phyloP scores from a whole-genome alignment of 2,113 vertebrate genomes.

The Andinoacara biseriatus region DNA sequence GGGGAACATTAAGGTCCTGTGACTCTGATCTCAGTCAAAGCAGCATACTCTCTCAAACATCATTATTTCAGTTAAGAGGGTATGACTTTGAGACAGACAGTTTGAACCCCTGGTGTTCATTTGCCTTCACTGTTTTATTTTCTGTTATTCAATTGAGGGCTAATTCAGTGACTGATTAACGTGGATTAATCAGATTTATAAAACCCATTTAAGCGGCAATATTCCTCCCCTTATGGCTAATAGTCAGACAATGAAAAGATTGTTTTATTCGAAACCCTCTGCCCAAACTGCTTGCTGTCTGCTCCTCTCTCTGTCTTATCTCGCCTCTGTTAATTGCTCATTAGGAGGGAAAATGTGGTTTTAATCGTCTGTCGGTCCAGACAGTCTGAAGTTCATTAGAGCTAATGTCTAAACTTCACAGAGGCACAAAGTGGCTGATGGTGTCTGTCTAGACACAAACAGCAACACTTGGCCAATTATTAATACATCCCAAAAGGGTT shows the following conservation, averaged over 20 bases:
- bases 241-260: conserved; percentile 30
- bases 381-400: conserved; percentile 67
- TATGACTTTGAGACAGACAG: background rate
- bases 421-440: conserved; percentile 31
- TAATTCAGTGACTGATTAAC: conserved; percentile 28
- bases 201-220: background rate
- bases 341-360: conserved; percentile 67
- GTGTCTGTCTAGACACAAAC: conserved; percentile 29
- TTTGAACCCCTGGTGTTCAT: conserved; percentile 1
- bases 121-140: background rate
- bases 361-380: conserved; percentile 60
- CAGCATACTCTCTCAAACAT: background rate
- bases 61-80: conserved; percentile 2
- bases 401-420: conserved; percentile 60
- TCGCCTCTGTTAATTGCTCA: conserved; percentile 67
- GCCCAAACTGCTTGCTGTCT: conserved; percentile 8
- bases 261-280: conserved; percentile 21
- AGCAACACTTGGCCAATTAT: conserved; percentile 35
- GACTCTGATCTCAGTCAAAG: conserved; percentile 29
- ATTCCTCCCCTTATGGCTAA: conserved; percentile 20
- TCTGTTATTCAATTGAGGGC: conserved; percentile 7
- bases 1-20: conserved; percentile 23
- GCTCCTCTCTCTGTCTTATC: conserved; percentile 49
- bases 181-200: conserved; percentile 15
- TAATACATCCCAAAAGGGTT: conserved; percentile 27